Evolutionary conservation across 2,888 invertebrate genomes (phyloP).

Genomic region (Limenitis camilla): DNA sequence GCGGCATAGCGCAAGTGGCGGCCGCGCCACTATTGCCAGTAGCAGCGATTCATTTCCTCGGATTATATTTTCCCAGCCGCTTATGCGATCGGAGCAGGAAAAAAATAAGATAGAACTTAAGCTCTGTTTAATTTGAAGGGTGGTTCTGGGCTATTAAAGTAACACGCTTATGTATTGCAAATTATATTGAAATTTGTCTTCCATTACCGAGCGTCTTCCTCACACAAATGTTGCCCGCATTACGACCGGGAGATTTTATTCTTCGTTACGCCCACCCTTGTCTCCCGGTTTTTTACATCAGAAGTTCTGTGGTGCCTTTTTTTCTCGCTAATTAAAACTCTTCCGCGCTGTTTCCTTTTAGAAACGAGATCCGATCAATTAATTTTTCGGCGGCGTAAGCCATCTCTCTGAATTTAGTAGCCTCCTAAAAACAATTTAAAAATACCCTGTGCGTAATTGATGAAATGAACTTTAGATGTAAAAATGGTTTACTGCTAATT

Average conservation of each 20-base stretch:
- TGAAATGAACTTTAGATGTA: constrained; percentile 22
- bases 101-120: constrained; percentile 74
- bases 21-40: constrained; percentile 70
- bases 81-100: constrained; percentile 59
- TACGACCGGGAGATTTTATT: constrained; percentile 71
- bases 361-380: constrained; percentile 74
- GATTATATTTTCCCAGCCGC: constrained; percentile 71
- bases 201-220: constrained; percentile 74
- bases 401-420: constrained; percentile 65
- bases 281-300: constrained; percentile 70
- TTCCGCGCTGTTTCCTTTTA: constrained; percentile 72
- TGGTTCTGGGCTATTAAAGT: constrained; percentile 77
- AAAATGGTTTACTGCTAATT: neutral
- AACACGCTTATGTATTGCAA: constrained; percentile 77
- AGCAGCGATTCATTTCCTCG: constrained; percentile 73
- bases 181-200: constrained; percentile 77
- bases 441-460: constrained; percentile 62
- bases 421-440: constrained; percentile 59
- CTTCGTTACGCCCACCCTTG: constrained; percentile 68
- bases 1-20: constrained; percentile 63
- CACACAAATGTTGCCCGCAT: constrained; percentile 75
- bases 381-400: constrained; percentile 71
- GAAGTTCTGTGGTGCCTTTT: constrained; percentile 68
- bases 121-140: constrained; percentile 76
- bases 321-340: constrained; percentile 75